Evolutionary conservation across 2,888 invertebrate genomes (phyloP).

Genomic region (Frankliniella fusca): DNA sequence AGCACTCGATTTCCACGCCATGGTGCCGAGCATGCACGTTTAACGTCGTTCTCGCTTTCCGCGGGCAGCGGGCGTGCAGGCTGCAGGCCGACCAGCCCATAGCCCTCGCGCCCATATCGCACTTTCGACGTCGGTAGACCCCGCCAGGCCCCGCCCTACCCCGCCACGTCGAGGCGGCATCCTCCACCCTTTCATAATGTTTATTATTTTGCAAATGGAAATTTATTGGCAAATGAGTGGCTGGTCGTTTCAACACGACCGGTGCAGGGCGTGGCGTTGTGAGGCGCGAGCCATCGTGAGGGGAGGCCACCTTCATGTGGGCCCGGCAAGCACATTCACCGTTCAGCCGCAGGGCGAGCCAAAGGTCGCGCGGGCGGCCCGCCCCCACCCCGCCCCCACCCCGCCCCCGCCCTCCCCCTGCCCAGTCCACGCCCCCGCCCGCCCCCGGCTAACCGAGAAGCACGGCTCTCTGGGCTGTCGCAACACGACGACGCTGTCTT

Average conservation of each 20-base stretch:
- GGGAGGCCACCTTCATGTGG: too few relatives aligned
- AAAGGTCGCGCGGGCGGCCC: too few relatives aligned
- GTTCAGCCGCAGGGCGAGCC: too few relatives aligned
- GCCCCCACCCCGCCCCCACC: too few relatives aligned
- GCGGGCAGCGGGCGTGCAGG: not conserved
- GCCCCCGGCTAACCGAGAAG: too few relatives aligned
- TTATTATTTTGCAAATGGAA: not conserved
- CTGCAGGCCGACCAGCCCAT: not conserved
- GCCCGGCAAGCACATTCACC: too few relatives aligned
- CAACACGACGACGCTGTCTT: too few relatives aligned
- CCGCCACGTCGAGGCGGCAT: not conserved
- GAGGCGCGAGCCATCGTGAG: too few relatives aligned
- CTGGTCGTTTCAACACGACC: not conserved
- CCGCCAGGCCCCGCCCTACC: not conserved
- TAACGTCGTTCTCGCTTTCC: slow-evolving; percentile 19
- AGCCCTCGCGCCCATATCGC: not conserved
- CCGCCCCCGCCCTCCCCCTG: too few relatives aligned
- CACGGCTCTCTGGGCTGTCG: too few relatives aligned
- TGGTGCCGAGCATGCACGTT: not conserved
- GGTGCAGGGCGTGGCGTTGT: not conserved
- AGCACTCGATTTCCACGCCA: not conserved
- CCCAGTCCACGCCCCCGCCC: too few relatives aligned
- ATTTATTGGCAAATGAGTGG: not conserved
- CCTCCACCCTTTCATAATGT: not conserved
- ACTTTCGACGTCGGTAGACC: slow-evolving; percentile 21